Evolutionary conservation across 2,797 vertebrate species (phyloP), one percentile per base, ranked within the genome.

Genomic region (Parambassis ranga): DNA sequence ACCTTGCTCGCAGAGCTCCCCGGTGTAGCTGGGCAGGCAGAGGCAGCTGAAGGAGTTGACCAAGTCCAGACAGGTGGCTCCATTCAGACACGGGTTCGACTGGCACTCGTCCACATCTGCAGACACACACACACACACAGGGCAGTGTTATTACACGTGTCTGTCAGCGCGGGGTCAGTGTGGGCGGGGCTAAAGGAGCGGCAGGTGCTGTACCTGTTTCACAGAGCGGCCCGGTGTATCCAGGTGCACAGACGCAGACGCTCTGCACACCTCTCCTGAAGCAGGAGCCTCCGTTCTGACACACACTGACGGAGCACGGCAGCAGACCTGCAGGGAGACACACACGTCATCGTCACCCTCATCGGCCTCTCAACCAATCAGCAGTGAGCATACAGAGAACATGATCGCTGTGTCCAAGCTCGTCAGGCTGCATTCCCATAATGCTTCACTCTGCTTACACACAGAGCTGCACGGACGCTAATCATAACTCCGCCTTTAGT

Each of bases 61-160:
- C 2, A 93, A 92, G 0, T 98, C 97, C 30, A 96, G 72, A 59
- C 97, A 98, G 0, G 95, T 97, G 69, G 93, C 96, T 81, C 96
- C 96, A 10, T 98, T 98, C 57, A 90, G 90, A 65, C 97, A 98
- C 0, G 95, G 96, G 81, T 95, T 97, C 2, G 94, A 95, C 62
- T 95, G 94, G 79, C 96, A 98, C 81, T 98, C 95, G 31, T 98
- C 97, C 0, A 94, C 84, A 77, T 98, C 97, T 98, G 85, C 60
- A 52, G 38, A 65, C 32, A 33, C 30, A 58, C 36, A 59, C n/a
- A n/a, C n/a, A n/a, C n/a, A 42, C 65, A 75, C 33, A 63, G 16
- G 31, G 14, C 20, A 7, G 3, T 10, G 14, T 84, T 73, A 82
- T 65, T 44, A 53, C 26, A 30, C 58, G 23, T 30, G 2, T 62